phyloP scores from a whole-genome alignment of 2,113 vertebrate species.

The Ranitomeya variabilis region DNA sequence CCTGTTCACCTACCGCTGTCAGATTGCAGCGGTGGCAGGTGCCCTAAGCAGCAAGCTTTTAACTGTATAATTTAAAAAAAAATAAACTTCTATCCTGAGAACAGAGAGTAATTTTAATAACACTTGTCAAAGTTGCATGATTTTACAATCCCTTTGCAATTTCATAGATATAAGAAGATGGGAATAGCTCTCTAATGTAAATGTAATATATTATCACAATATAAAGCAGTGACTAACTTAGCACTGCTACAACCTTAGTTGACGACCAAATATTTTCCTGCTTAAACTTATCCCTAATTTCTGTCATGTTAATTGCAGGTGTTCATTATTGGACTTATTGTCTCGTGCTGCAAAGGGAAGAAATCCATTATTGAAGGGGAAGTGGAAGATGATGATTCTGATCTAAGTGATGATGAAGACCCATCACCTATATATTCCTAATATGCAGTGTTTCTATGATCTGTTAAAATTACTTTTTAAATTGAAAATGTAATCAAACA shows the following conservation, averaged over 20 bases:
- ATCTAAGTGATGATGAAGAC: conserved; percentile 88
- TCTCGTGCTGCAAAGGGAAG: conserved; percentile 96
- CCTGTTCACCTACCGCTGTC: too few species aligned
- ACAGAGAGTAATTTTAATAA: too few species aligned
- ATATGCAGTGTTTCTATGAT: not conserved
- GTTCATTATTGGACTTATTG: conserved; percentile 88
- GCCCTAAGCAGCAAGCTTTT: too few species aligned
- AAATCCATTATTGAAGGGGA: conserved; percentile 96
- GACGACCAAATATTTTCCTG: not conserved
- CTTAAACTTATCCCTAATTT: not conserved
- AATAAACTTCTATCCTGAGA: too few species aligned
- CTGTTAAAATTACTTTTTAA: not conserved
- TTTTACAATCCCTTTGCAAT: too few species aligned
- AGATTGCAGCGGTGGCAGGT: too few species aligned
- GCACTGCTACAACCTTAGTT: not conserved
- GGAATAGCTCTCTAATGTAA: too few species aligned
- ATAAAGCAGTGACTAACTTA: too few species aligned
- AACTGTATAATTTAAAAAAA: too few species aligned
- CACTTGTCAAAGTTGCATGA: too few species aligned
- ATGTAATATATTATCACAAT: not conserved
- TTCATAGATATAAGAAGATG: too few species aligned
- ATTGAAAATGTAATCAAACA: not conserved
- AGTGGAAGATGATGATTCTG: conserved; percentile 92
- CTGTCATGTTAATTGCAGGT: conserved; percentile 71
- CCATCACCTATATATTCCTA: conserved; percentile 66